phyloP scores from a whole-genome alignment of 1,140 invertebrate species.

The Holcopasites calliopsidis region DNA sequence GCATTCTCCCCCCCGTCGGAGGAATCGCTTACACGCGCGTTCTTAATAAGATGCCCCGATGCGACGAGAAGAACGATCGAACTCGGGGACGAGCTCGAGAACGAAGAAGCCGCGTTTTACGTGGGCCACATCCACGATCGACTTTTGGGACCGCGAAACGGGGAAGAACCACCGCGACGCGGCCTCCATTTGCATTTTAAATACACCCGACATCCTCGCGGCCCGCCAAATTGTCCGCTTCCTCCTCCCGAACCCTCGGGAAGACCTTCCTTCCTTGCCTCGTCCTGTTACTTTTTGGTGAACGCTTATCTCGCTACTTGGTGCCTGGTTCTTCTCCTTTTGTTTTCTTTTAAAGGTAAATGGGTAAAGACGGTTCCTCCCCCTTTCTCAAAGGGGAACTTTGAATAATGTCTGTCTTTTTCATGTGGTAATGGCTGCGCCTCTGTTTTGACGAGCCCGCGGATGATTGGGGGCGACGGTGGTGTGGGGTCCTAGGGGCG shows the following conservation, averaged over 20 bases:
- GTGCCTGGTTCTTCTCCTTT: background rate
- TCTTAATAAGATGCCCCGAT: conserved; percentile 40
- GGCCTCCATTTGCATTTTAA: conserved; percentile 61
- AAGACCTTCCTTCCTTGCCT: background rate
- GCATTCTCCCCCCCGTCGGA: conserved; percentile 49
- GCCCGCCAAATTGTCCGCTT: conserved; percentile 47
- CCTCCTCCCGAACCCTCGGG: background rate
- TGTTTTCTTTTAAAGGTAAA: background rate
- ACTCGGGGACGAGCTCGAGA: background rate
- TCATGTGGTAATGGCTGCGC: conserved; percentile 4
- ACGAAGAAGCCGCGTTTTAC: conserved; percentile 12
- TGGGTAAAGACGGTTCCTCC: background rate
- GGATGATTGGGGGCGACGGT: background rate
- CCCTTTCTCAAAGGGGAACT: background rate
- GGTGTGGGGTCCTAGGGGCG: background rate
- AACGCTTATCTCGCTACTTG: conserved; percentile 15
- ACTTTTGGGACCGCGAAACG: conserved; percentile 27
- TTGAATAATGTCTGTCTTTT: conserved; percentile 33
- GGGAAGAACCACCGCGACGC: conserved; percentile 48
- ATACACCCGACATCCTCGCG: conserved; percentile 48
- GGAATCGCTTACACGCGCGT: conserved; percentile 34
- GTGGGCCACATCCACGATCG: conserved; percentile 44
- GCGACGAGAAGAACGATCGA: conserved; percentile 10
- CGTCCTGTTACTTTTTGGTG: background rate
- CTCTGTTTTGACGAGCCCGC: background rate